Evolutionary conservation across 2,888 invertebrate genomes (phyloP), one percentile per base, ranked within the genome.

Genomic region (Agonopterix heracliana): DNA sequence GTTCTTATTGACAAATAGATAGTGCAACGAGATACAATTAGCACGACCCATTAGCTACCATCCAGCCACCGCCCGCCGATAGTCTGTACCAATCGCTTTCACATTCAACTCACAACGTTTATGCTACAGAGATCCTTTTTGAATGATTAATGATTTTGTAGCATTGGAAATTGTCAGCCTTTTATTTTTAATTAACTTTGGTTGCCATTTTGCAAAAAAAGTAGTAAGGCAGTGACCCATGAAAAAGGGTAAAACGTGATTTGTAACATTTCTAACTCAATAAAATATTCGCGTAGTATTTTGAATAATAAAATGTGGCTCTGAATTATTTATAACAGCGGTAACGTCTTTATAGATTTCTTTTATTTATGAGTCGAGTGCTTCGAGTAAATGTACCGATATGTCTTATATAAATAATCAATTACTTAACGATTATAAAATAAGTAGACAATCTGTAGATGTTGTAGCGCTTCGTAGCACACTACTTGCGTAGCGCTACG

Each of bases 81-180:
- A 26, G n/a, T 38, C 46, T 48, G 45, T 53, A 49, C 51, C 52
- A 52, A 55, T 56, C 52, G 52, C 57, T 58, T 56, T 54, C 54
- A 51, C 49, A 56, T 54, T 56, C 53, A 46, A 54, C 48, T 42
- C 51, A 9, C 41, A 41, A 41, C 52, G 52, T 45, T 48, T 50
- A 49, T 50, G 48, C 50, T 59, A 51, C 54, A 47, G 53, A 51
- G 51, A 56, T 11, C 47, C 41, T 43, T 14, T 41, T 12, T 17
- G n/a, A 41, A 47, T 44, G 43, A 40, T 43, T 12, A 44, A 44
- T 17, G 44, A 17, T 26, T 26, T 26, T 26, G 7, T 26, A 26
- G 7, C 26, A 26, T 26, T 26, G 3, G 26, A 26, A 26, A 26
- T 26, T 26, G 26, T 2, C 26, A 26, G 26, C 26, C 7, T 26